Percentiles rank a stretch among this genome's conserved stretches.
phyloP scores from a whole-genome alignment of 2,888 invertebrate species.

The Melanchra persicariae region DNA sequence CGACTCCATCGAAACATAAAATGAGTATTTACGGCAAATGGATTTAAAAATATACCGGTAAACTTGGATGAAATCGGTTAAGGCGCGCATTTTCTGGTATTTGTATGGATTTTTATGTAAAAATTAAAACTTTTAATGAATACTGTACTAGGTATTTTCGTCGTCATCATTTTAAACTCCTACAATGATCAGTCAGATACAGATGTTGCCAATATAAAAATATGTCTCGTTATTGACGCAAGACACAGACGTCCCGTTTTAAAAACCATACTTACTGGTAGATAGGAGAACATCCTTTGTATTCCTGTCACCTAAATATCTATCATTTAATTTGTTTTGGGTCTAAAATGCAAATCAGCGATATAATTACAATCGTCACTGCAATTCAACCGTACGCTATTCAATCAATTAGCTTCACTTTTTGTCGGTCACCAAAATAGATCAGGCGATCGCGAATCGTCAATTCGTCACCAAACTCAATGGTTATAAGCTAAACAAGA shows the following conservation, averaged over 20 bases:
- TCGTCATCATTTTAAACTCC: not conserved
- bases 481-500: conserved; percentile 27
- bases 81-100: conserved; percentile 3
- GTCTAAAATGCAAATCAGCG: not conserved
- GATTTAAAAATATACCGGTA: conserved; percentile 34
- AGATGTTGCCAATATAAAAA: not conserved
- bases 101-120: conserved; percentile 5
- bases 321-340: not conserved
- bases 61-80: conserved; percentile 28
- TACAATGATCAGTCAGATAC: not conserved
- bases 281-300: not conserved
- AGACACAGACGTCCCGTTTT: not conserved
- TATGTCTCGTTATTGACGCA: not conserved
- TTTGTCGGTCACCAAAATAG: conserved; percentile 40
- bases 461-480: conserved; percentile 35
- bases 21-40: conserved; percentile 49
- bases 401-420: conserved; percentile 39
- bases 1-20: conserved; percentile 51
- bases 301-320: not conserved
- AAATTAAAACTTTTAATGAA: not conserved
- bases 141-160: not conserved
- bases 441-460: conserved; percentile 31
- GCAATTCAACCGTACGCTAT: conserved; percentile 16
- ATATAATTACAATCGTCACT: conserved; percentile 21
- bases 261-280: not conserved